phyloP scores from a whole-genome alignment of 2,113 vertebrate species.

The Toxostoma redivivum region DNA sequence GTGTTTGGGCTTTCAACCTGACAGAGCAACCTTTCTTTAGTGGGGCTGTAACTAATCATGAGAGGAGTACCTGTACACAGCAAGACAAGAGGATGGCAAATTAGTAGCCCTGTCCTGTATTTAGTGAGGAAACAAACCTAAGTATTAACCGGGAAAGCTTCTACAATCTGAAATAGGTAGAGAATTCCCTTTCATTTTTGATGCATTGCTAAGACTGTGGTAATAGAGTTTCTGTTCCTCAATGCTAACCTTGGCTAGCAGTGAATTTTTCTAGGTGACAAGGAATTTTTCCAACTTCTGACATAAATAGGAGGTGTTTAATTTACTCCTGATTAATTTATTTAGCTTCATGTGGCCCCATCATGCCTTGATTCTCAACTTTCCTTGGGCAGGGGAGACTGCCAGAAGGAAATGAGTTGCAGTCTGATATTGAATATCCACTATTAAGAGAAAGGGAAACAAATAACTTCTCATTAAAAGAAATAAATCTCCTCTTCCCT shows the following conservation, averaged over 20 bases:
- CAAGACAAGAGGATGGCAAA: background rate
- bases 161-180: background rate
- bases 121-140: background rate
- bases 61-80: background rate
- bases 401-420: background rate
- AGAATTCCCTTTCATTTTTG: background rate
- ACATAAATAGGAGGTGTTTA: background rate
- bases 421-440: background rate
- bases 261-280: background rate
- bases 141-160: background rate
- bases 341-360: background rate
- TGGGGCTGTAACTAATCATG: background rate
- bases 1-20: background rate
- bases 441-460: background rate
- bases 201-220: background rate
- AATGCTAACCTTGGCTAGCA: background rate
- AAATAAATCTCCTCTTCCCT: background rate
- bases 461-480: background rate
- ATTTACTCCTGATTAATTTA: background rate
- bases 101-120: background rate
- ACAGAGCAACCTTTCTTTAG: background rate
- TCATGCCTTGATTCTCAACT: background rate
- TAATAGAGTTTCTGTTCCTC: background rate
- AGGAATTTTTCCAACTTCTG: background rate
- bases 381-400: background rate